Evolutionary conservation across 2,113 vertebrate genomes (phyloP).

Genomic region (Drymodes brunneopygia): DNA sequence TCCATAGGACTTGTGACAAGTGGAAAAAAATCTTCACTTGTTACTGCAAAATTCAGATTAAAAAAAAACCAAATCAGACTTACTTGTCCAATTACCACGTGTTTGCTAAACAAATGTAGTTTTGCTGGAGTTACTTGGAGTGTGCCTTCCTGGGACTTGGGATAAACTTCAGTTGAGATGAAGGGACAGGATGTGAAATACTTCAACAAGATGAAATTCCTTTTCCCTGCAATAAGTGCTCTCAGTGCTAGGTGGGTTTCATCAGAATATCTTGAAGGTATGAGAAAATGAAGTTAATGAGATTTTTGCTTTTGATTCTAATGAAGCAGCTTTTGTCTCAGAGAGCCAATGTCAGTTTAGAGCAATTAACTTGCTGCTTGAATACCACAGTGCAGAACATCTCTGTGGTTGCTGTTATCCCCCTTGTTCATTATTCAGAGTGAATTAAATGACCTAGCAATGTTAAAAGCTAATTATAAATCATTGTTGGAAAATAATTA

Average conservation of each 20-base stretch:
- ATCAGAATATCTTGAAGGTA: not conserved
- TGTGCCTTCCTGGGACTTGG: not conserved
- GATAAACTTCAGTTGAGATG: not conserved
- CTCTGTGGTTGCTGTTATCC: not conserved
- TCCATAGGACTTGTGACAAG: not conserved
- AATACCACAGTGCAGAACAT: not conserved
- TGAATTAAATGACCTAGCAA: not conserved
- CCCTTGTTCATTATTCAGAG: not conserved
- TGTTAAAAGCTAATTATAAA: not conserved
- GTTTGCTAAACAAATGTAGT: not conserved
- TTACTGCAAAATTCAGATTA: not conserved
- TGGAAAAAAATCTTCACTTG: not conserved
- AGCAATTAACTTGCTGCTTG: not conserved
- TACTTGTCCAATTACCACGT: not conserved
- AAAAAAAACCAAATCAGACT: not conserved
- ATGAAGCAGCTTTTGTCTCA: not conserved
- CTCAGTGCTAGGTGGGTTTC: not conserved
- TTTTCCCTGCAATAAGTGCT: not conserved
- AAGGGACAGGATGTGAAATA: not conserved
- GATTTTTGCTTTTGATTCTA: not conserved
- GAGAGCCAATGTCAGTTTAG: not conserved
- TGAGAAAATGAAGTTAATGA: not conserved
- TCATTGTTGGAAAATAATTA: not conserved
- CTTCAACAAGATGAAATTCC: not conserved
- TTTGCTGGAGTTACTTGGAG: not conserved